Conservation (phyloP, 1,140 invertebrate genomes). For the Probaryconus sp. region DNA sequence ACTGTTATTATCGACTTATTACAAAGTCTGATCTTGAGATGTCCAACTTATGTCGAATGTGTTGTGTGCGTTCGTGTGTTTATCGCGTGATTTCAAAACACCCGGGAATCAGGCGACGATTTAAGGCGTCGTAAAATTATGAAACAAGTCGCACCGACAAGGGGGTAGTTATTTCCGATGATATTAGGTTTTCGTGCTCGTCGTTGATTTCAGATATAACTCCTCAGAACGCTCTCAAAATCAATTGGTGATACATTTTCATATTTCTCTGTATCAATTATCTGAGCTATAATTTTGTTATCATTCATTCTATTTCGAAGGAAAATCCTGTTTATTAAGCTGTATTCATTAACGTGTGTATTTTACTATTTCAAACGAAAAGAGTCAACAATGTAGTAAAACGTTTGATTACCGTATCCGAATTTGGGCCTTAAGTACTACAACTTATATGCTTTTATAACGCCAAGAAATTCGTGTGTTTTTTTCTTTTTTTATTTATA, state of each 20-base stretch:
- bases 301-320: too few relatives aligned
- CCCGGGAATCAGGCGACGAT: conserved; percentile 57
- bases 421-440: conserved; percentile 15
- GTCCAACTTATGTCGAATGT: conserved; percentile 28
- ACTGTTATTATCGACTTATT: conserved; percentile 78
- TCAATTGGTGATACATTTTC: conserved; percentile 46
- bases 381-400: conserved; percentile 9
- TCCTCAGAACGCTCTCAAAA: conserved; percentile 52
- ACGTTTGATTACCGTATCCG: background rate
- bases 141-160: conserved; percentile 41
- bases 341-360: conserved; percentile 37
- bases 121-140: conserved; percentile 59
- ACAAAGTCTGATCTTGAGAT: conserved; percentile 54
- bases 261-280: background rate
- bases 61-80: conserved; percentile 11
- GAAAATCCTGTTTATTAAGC: conserved; percentile 15
- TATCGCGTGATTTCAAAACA: conserved; percentile 48
- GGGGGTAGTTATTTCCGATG: conserved; percentile 47
- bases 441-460: conserved; percentile 22
- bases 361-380: conserved; percentile 17
- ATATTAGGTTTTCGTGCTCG: too few relatives aligned
- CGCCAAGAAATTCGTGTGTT: conserved; percentile 4
- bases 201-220: conserved; percentile 42
- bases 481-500: background rate
- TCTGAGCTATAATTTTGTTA: too few relatives aligned